Evolutionary conservation across 2,797 vertebrate species (phyloP), one percentile per base, ranked within the genome.

Genomic region (Brachyalestes nurse): DNA sequence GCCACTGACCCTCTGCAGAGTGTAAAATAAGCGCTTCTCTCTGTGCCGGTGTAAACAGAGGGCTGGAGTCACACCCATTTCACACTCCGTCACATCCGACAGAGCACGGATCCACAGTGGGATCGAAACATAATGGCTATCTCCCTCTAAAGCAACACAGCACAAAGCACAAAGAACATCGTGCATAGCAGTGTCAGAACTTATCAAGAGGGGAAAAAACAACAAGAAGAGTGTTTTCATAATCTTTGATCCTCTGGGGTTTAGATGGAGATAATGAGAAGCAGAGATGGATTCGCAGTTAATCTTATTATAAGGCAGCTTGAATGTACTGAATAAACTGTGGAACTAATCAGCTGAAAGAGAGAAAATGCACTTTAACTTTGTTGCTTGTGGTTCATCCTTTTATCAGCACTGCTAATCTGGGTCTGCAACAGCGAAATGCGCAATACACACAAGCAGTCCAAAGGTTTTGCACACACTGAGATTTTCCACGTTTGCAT

Each of bases 201-300:
- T 66, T 8, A 66, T 42, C 64, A 66, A 13, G 38, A 66, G 40
- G 38, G 40, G 64, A n/a, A 66, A 66, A 42, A 66, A 38, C 28
- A 42, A 66, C 34, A 45, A n/a, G 38, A 45, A 42, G n/a, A 42
- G 38, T 42, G 40, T 66, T 42, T 42, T 66, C 64, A 42, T 45
- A 66, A 45, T n/a, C 64, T 19, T 8, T 65, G 38, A 19, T 65
- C 62, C 62, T 25, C 34, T 0, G 61, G 25, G 34, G 14, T 65
- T 40, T 65, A 40, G 62, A 65, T 65, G 62, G 6, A 65, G 62
- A 65, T 65, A 65, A 65, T 65, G 62, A 65, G 62, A 65, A 65
- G 62, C 62, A 65, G 62, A 40, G 28, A 2, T 7, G 14, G 28
- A 65, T 65, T 40, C 62, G 38, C 34, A 65, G 62, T 16, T 65